phyloP scores from a whole-genome alignment of 2,113 vertebrate genomes.

The Ranitomeya variabilis region DNA sequence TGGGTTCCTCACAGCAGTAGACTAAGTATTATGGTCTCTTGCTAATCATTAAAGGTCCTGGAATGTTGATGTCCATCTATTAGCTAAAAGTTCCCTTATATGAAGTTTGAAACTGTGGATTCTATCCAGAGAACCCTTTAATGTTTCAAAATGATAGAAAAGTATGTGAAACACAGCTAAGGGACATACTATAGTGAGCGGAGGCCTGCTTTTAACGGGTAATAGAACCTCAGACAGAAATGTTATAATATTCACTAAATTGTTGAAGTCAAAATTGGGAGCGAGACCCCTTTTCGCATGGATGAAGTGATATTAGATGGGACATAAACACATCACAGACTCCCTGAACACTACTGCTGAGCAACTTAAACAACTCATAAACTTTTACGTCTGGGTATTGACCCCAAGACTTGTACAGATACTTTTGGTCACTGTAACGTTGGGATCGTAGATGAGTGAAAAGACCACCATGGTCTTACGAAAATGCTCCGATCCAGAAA shows the following conservation, averaged over 20 bases:
- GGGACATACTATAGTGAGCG: neutral
- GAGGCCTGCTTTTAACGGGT: neutral
- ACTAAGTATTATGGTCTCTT: neutral
- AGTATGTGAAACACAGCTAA: neutral
- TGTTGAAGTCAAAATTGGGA: neutral
- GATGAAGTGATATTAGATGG: neutral
- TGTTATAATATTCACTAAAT: neutral
- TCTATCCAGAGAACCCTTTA: neutral
- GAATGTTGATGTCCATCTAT: neutral
- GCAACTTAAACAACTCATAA: constrained; percentile 18
- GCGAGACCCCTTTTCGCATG: neutral
- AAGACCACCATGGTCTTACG: constrained; percentile 27
- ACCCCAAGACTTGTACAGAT: neutral
- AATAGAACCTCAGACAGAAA: neutral
- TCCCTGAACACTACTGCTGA: neutral
- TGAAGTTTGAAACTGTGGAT: neutral
- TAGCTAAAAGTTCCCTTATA: neutral
- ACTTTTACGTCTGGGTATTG: neutral
- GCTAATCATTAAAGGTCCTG: neutral
- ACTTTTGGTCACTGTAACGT: neutral
- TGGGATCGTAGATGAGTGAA: constrained; percentile 3
- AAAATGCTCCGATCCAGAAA: neutral
- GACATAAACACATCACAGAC: constrained; percentile 35
- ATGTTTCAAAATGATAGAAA: neutral
- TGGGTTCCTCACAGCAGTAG: neutral